A percentile compares a stretch with the other conserved stretches of the same genome.
Conservation (phyloP, 1,140 invertebrate genomes). For the Lysiphlebus fabarum region DNA sequence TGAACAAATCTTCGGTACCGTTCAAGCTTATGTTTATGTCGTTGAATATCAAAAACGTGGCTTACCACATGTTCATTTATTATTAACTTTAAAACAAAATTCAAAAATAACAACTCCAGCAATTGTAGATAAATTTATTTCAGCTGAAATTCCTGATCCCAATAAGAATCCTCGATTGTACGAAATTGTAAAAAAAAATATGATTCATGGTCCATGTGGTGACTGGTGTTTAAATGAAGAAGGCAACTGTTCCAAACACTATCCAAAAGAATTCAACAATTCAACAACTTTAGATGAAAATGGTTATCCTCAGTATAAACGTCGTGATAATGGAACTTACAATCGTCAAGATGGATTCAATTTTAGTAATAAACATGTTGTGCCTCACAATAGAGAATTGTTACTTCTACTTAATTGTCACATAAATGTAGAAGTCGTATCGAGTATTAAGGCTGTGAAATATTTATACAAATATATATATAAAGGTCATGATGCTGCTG, state of each 20-base stretch:
- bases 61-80: conserved; percentile 32
- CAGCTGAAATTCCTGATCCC: conserved; percentile 55
- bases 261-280: conserved; percentile 33
- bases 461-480: conserved; percentile 19
- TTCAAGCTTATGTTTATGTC: conserved; percentile 36
- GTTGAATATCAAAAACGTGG: conserved; percentile 21
- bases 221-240: conserved; percentile 39
- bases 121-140: conserved; percentile 45
- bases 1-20: conserved; percentile 13
- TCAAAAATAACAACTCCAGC: conserved; percentile 20
- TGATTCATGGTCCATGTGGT: conserved; percentile 43
- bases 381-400: conserved; percentile 14
- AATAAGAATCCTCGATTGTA: conserved; percentile 40
- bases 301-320: conserved; percentile 27
- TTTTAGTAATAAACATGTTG: conserved; percentile 16
- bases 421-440: conserved; percentile 17
- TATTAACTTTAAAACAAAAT: conserved; percentile 26
- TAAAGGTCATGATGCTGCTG: conserved; percentile 15
- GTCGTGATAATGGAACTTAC: conserved; percentile 8
- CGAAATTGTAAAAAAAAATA: conserved; percentile 39
- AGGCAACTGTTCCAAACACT: conserved; percentile 42
- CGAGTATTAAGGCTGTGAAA: conserved; percentile 14
- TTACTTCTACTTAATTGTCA: conserved; percentile 18
- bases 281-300: conserved; percentile 28
- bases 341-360: neutral